Evolutionary conservation across 2,113 vertebrate species (phyloP), one percentile per base, ranked within the genome.

Genomic region (Puntigrus tetrazona): DNA sequence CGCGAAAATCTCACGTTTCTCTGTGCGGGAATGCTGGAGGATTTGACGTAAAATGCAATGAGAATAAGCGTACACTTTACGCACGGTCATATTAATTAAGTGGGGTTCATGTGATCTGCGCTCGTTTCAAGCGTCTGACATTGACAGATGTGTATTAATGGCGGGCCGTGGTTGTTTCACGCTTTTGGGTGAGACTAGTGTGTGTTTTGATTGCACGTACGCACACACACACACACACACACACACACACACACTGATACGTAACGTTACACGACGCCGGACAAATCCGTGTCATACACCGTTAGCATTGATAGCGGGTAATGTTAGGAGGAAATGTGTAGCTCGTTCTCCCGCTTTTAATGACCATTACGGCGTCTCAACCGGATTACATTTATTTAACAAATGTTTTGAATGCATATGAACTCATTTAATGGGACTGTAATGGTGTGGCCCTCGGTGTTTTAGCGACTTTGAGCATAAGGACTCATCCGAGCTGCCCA

Each of bases 401-500:
- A 20, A 27, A 13, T 31, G 72, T 84, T 76, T 84, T 82, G 8
- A 34, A 0, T 31, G 41, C 11, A 22, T 6, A 34, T 6, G 43
- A 69, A n/a, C n/a, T 27, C 27, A 9, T 55, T 50, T 3, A 50
- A 72, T 5, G 25, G 10, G 22, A 57, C 20, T 31, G 36, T 31
- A 69, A 67, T 36, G 25, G 5, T 25, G 45, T 70, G 36, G 18
- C 72, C 50, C 82, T 22, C 13, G n/a, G 55, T 73, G 84, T 59
- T 61, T 69, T 80, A 65, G 79, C 63, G 63, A 81, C 86, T 88
- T 87, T 84, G 29, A 65, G 52, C 34, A 82, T n/a, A 81, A 78
- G 86, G 85, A 86, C 79, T 87, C 29, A 6, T 34, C 86, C 41
- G 87, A 82, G 84, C 87, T 84, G 80, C 72, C 67, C 76, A 72